Percentiles rank a stretch among this genome's conserved stretches.
Evolutionary conservation across 2,888 invertebrate genomes (phyloP).

Genomic region (Lasioglossum malachurum): DNA sequence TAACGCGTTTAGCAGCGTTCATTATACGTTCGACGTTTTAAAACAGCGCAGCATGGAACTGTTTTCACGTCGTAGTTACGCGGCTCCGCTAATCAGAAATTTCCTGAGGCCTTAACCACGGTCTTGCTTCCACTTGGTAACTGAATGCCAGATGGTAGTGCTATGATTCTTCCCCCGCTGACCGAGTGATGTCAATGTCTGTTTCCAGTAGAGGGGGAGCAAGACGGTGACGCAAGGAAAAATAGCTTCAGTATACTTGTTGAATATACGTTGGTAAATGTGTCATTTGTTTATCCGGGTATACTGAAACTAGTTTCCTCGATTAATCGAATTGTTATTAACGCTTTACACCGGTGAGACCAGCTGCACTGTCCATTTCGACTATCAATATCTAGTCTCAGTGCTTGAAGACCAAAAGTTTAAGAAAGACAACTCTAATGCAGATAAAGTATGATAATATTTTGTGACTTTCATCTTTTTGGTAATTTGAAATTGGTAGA

Average conservation of each 20-base stretch:
- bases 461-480: neutral
- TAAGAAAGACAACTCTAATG: too few relatives aligned
- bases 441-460: neutral
- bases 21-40: constrained; percentile 17
- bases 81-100: constrained; percentile 41
- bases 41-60: constrained; percentile 22
- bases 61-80: constrained; percentile 20
- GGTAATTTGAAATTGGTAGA: too few relatives aligned
- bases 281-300: neutral
- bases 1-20: constrained; percentile 40
- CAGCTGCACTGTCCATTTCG: too few relatives aligned
- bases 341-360: too few relatives aligned
- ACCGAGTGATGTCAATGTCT: neutral
- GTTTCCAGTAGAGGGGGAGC: neutral
- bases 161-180: neutral
- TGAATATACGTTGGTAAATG: neutral
- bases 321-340: too few relatives aligned
- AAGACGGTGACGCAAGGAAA: neutral
- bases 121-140: constrained; percentile 17
- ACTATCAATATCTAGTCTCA: too few relatives aligned
- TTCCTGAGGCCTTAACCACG: constrained; percentile 30
- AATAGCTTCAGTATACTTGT: neutral
- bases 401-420: neutral
- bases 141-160: constrained; percentile 25
- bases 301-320: neutral